Evolutionary conservation across 2,888 invertebrate species (phyloP), one percentile per base, ranked within the genome.

Genomic region (Polyommatus icarus): DNA sequence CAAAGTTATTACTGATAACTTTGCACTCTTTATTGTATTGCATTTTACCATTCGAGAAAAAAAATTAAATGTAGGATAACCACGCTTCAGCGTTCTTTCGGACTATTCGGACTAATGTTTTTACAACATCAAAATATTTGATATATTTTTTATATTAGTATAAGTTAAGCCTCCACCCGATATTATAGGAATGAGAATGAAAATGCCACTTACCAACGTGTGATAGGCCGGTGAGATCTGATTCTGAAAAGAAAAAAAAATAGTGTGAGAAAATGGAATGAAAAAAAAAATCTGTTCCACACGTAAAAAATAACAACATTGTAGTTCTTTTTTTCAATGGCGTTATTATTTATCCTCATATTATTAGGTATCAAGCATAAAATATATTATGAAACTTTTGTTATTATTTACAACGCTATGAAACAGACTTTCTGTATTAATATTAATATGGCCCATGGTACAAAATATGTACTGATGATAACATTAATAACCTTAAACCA

Each of bases 151-250:
- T 59, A 20, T 24, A 10, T 59, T 67, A 67, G 12, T 67, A 12
- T 24, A 36, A 18, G 6, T 36, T 6, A 8, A 6, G 6, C 75
- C 75, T 29, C 8, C 75, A 75, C 75, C 75, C 18, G 18, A 75
- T 18, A 75, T 15, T 4, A 18, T 3, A 15, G 12, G 5, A 8
- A 32, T 73, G 46, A 8, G 20, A 50, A 75, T 75, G 75, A 75
- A 50, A 50, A 24, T 75, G 75, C 78, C 83, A 95, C 95, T 95
- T 92, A 95, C 95, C 95, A 90, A 95, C 94, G 92, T 95, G 95
- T 85, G 95, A 95, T 87, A 95, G 92, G 87, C 93, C 94, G 88
- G 95, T 95, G 89, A 95, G 92, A 90, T 95, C 95, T 82, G 95
- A 95, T 93, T 95, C 95, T 95, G 95, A 87, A 95, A 95, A 87